phyloP scores from a whole-genome alignment of 1,140 invertebrate genomes.

The Drosophila bipectinata region DNA sequence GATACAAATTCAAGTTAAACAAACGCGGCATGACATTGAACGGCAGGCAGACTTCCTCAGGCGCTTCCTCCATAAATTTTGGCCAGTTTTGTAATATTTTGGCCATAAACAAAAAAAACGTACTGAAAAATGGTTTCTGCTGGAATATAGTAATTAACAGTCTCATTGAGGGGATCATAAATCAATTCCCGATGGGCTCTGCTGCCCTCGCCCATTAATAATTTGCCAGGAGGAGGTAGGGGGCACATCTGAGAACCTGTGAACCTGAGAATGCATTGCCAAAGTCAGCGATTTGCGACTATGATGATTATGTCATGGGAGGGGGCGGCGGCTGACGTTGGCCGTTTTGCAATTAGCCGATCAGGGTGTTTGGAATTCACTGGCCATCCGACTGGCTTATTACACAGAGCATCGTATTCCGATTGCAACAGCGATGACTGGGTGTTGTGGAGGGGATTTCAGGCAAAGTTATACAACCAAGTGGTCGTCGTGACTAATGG shows the following conservation, averaged over 20 bases:
- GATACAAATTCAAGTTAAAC: slow-evolving; percentile 59
- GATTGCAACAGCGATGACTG: slow-evolving; percentile 45
- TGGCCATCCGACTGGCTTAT: slow-evolving; percentile 39
- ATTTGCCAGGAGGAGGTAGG: slow-evolving; percentile 6
- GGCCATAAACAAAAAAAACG: slow-evolving; percentile 42
- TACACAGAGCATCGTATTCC: slow-evolving; percentile 35
- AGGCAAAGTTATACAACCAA: slow-evolving; percentile 39
- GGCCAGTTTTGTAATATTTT: slow-evolving; percentile 71
- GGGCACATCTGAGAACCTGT: too few relatives aligned
- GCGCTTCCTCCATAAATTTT: slow-evolving; percentile 74
- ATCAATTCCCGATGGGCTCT: slow-evolving; percentile 44
- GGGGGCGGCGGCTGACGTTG: slow-evolving; percentile 23
- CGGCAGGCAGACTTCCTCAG: slow-evolving; percentile 12
- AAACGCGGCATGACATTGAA: slow-evolving; percentile 69
- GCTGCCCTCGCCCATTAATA: slow-evolving; percentile 12
- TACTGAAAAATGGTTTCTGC: slow-evolving; percentile 38
- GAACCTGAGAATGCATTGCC: slow-evolving; percentile 33
- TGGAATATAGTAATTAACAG: slow-evolving; percentile 39
- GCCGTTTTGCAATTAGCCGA: slow-evolving; percentile 56
- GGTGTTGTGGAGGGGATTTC: slow-evolving; percentile 24
- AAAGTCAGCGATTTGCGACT: slow-evolving; percentile 53
- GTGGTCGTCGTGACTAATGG: slow-evolving; percentile 40
- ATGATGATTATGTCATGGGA: slow-evolving; percentile 51
- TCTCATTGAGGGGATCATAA: slow-evolving; percentile 39
- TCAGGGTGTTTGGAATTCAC: slow-evolving; percentile 48